Conservation (phyloP, 2,888 invertebrate genomes). For the Gryllus longicercus region DNA sequence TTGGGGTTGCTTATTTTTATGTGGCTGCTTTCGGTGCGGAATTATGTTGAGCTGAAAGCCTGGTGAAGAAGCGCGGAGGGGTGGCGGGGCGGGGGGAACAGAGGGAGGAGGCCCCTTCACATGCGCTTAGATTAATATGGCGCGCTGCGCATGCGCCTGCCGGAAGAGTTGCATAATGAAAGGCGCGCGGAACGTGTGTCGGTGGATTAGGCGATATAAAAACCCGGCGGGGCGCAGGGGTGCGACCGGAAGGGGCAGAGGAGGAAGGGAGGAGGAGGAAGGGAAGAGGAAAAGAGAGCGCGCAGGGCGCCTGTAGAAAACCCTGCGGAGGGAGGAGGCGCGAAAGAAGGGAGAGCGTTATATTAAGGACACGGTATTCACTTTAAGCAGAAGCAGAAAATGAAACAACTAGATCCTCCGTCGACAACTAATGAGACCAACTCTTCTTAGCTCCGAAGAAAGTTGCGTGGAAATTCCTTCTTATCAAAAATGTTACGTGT, state of each 20-base stretch:
- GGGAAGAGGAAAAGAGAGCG: background rate
- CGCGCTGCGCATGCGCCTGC: background rate
- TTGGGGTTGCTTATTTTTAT: constrained; percentile 17
- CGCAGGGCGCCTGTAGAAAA: background rate
- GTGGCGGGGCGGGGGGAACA: background rate
- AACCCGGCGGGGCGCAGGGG: background rate
- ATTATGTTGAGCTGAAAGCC: constrained; percentile 7
- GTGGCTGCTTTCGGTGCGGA: constrained; percentile 10
- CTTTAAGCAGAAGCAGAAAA: background rate
- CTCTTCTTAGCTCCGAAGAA: background rate
- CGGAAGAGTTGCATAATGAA: constrained; percentile 17
- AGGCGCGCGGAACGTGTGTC: constrained; percentile 4
- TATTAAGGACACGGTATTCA: background rate
- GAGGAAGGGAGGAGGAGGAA: no score
- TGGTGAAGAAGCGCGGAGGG: background rate
- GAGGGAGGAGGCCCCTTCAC: background rate
- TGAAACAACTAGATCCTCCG: constrained; percentile 17
- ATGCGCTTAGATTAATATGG: constrained; percentile 10
- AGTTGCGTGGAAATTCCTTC: background rate
- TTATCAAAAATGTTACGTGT: background rate
- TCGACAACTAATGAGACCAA: background rate
- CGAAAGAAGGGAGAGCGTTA: background rate
- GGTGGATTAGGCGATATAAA: constrained; percentile 17
- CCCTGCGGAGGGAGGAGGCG: background rate
- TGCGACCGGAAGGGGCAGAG: background rate